A percentile compares a stretch with the other conserved stretches of the same genome.
phyloP scores from a whole-genome alignment of 2,888 invertebrate species.

The Piscicola geometra region DNA sequence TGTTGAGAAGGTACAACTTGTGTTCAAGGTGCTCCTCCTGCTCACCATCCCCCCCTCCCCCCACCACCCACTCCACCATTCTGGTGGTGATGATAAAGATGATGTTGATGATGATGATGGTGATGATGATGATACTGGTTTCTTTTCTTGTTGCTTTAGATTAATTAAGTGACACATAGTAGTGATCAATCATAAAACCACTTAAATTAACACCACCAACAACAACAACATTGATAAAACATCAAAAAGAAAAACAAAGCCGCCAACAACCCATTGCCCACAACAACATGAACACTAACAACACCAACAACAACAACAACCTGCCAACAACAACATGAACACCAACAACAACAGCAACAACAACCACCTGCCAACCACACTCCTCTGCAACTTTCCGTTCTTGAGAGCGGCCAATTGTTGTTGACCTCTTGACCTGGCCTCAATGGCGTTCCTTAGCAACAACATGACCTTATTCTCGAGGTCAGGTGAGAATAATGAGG shows the following conservation, averaged over 20 bases:
- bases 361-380: neutral
- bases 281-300: too few species aligned
- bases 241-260: too few species aligned
- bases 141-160: too few species aligned
- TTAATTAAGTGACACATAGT: too few species aligned
- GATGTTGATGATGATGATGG: too few species aligned
- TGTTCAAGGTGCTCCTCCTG: neutral
- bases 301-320: too few species aligned
- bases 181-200: too few species aligned
- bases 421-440: neutral
- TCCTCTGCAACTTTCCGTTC: neutral
- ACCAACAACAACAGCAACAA: neutral
- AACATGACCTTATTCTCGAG: neutral
- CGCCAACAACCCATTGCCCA: too few species aligned
- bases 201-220: too few species aligned
- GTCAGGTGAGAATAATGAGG: neutral
- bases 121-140: too few species aligned
- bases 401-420: neutral
- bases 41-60: neutral
- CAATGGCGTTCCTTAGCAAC: neutral
- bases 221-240: too few species aligned
- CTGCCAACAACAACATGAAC: too few species aligned
- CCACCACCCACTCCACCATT: neutral
- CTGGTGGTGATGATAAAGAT: neutral
- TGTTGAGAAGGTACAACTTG: neutral